These are phyloP conservation scores for Aspiorhynchus laticeps DNA, from an alignment of 2,113 vertebrate genomes.

Conservation along the genomic window DNA sequence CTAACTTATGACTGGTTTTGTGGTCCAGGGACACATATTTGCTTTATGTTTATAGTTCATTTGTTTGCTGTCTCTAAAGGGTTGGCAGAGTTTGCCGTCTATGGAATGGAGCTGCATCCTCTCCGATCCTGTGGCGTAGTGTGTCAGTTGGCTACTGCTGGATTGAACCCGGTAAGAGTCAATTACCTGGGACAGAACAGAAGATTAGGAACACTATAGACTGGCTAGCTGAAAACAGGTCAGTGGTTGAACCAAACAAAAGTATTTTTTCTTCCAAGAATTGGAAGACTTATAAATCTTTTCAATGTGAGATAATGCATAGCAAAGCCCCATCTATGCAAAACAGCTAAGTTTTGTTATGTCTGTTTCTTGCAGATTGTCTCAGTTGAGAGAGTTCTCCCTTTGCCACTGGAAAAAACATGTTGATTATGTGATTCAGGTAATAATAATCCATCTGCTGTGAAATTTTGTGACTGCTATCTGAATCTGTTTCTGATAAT, in stretches of 20 bases:
- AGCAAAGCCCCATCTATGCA: background rate
- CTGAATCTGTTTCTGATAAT: background rate
- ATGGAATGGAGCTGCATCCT: constrained; percentile 82
- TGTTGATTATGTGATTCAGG: constrained; percentile 72
- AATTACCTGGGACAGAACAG: constrained; percentile 69
- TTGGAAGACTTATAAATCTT: background rate
- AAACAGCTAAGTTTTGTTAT: background rate
- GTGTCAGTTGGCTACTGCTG: constrained; percentile 80
- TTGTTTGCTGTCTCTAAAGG: constrained; percentile 63
- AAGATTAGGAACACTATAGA: constrained; percentile 77
- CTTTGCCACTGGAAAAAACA: constrained; percentile 86
- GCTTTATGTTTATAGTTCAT: background rate
- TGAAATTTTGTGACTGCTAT: background rate
- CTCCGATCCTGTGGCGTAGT: constrained; percentile 78
- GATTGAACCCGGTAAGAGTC: constrained; percentile 74
- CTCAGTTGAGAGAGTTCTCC: constrained; percentile 82
- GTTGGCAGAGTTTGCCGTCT: constrained; percentile 80
- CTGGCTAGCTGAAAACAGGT: constrained; percentile 83
- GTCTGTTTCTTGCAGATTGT: constrained; percentile 73
- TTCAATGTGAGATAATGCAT: background rate
- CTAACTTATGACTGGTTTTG: too few species aligned
- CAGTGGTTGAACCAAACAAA: constrained; percentile 49
- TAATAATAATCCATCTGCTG: constrained; percentile 48
- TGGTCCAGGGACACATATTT: background rate
- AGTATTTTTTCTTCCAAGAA: background rate